Base-by-base conservation (phyloP, 23 tunicate species). In the Trididemnum miniatum region DNA sequence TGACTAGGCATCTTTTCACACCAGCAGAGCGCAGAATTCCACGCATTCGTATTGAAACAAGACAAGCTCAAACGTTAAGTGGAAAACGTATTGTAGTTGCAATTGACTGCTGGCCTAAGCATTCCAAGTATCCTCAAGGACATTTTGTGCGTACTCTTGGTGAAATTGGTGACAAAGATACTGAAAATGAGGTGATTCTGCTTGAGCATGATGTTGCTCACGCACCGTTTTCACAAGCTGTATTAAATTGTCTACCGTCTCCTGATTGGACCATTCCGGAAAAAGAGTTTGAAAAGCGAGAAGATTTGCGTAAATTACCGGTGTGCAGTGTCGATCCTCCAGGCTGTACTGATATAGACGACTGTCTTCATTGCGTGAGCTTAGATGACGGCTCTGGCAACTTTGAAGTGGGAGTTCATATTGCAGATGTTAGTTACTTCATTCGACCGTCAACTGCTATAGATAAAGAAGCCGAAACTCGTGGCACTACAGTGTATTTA, bases 281-380 rank as follows among this genome's bases (percentile, higher is more conserved):
- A 0, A 73, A 84, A 54, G 87, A 96, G 63, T 1, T 91, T 0
- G 71, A 65, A 49, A 83, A 79, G 29, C 94, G 99, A 9, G 79
- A 76, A 65, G 99, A 96, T 64, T 81, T 96, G 28, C 80, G 99
- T 15, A 5, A 51, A 30, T 80, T 91, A 28, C 93, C 96, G 4
- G 60, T 96, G 0, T 92, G 97, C 66, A 91, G 97, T 62, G 99
- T 96, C 34, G 99, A 96, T 77, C 99, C 99, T 1, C 99, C 99
- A 27, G 99, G 99, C 28, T 96, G 99, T 51, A 96, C 99, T 7
- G 99, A 96, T 54, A 96, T 96, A 84, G 99, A 96, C 76, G 99
- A 96, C 79, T 92, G 97, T 67, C 85, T 96, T 15, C 99, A 96
- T 76, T 87, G 74, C 65, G 65, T 34, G 23, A 80, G 83, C 12